Evolutionary conservation across 2,113 vertebrate species (phyloP), one percentile per base, ranked within the genome.

Genomic region (Carassius gibelio): DNA sequence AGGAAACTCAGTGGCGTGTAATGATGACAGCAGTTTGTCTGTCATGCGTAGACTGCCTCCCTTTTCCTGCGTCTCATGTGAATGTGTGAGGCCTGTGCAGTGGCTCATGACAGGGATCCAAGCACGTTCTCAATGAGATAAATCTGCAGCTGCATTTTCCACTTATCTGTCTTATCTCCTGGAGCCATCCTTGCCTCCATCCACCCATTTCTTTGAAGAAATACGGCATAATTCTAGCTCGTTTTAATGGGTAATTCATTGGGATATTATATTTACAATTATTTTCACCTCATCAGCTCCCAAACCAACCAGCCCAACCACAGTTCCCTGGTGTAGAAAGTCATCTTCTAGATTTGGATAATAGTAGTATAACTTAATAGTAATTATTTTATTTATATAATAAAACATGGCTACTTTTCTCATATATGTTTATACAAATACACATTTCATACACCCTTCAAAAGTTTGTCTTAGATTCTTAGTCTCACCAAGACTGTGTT

Each of bases 111-210:
- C 38, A 62, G 68, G 57, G 57, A 77, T 86, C 69, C 75, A 86
- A 83, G 83, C 88, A 88, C 64, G 68, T 89, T 71, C 62, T 76
- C 30, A 21, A 45, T 61, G 34, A 88, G 84, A 77, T 83, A 75
- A 75, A 82, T 62, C 15, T 52, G 50, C 64, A 83, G 72, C 85
- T 90, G 87, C 84, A 84, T 80, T 88, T 90, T 88, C 84, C 72
- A 83, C 81, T 82, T 57, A 83, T 75, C 59, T 82, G 61, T 64
- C 72, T 89, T 88, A 88, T 91, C 84, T 81, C 55, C 75, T 50
- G 71, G 66, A 88, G 86, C 85, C 83, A 30, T 68, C 84, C 79
- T 77, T 79, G 59, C 64, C 61, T 77, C 75, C 50, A 50, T 74
- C 80, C 75, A 45, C 36, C 76, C 50, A 34, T 74, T 89, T 84